These are phyloP conservation scores for Thaumatotibia leucotreta DNA, from an alignment of 1,140 invertebrate genomes.

Conservation along the genomic window DNA sequence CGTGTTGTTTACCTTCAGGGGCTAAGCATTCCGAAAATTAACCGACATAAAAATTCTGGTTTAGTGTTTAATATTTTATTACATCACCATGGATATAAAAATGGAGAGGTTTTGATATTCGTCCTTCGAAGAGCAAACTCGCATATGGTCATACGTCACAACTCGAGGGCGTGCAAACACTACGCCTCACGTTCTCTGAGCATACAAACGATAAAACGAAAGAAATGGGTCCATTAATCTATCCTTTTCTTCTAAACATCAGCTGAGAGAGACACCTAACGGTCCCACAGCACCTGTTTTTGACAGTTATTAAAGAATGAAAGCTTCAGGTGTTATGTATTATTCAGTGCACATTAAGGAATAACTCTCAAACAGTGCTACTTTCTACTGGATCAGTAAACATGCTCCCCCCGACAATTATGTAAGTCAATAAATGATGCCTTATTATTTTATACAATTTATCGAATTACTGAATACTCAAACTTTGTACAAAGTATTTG, in stretches of 20 bases:
- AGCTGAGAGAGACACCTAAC: neutral
- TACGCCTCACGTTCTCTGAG: neutral
- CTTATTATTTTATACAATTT: too few relatives aligned
- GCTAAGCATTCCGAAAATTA: neutral
- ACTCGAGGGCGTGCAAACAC: neutral
- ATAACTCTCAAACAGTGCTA: neutral
- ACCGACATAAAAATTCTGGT: too few relatives aligned
- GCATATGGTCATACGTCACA: neutral
- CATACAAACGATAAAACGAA: neutral
- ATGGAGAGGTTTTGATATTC: neutral
- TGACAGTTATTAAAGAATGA: neutral
- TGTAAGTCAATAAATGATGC: too few relatives aligned
- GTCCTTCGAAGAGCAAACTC: neutral
- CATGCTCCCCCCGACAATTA: too few relatives aligned
- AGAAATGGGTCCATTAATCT: neutral
- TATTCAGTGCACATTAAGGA: neutral
- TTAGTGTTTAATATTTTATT: neutral
- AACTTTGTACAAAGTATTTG: too few relatives aligned
- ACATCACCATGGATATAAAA: neutral
- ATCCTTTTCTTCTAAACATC: neutral
- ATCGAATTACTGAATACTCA: too few relatives aligned
- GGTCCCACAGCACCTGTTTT: neutral
- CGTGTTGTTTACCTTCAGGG: neutral
- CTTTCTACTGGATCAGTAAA: neutral
- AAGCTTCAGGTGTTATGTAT: neutral